Conservation (phyloP, 2,888 invertebrate species). For the Meganola albula region DNA sequence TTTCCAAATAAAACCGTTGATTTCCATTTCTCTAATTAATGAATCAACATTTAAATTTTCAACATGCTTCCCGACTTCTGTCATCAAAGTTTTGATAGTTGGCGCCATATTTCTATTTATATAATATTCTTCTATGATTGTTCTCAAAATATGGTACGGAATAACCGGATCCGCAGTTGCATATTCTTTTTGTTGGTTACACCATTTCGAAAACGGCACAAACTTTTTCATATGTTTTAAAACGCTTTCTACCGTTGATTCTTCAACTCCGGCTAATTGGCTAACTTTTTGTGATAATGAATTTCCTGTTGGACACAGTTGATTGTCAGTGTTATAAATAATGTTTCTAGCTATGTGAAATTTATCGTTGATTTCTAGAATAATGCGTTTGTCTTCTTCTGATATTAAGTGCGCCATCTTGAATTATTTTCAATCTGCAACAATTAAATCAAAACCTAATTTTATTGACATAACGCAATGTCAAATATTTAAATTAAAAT, state of each 20-base stretch:
- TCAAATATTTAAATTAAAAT: too few relatives aligned
- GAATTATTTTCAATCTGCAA: too few relatives aligned
- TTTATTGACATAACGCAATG: too few relatives aligned
- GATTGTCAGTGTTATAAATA: not conserved
- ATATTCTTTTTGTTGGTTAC: too few relatives aligned
- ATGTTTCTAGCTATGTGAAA: constrained; percentile 7
- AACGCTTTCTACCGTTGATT: not conserved
- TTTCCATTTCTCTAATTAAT: constrained; percentile 7
- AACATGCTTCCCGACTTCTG: not conserved
- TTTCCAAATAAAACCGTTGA: constrained; percentile 25
- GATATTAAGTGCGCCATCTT: not conserved
- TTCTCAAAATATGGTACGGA: too few relatives aligned
- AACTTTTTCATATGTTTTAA: not conserved
- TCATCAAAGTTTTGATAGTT: constrained; percentile 2
- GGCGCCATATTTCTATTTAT: too few relatives aligned
- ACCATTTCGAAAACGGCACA: too few relatives aligned
- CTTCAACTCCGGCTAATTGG: constrained; percentile 9
- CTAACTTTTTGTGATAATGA: not conserved
- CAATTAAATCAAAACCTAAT: too few relatives aligned
- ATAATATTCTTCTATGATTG: too few relatives aligned
- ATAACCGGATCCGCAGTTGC: too few relatives aligned
- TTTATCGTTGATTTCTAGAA: constrained; percentile 8
- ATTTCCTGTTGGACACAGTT: not conserved
- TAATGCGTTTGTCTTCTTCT: not conserved
- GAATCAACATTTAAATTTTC: not conserved